phyloP scores from a whole-genome alignment of 2,113 vertebrate genomes.

The Tenrec ecaudatus region DNA sequence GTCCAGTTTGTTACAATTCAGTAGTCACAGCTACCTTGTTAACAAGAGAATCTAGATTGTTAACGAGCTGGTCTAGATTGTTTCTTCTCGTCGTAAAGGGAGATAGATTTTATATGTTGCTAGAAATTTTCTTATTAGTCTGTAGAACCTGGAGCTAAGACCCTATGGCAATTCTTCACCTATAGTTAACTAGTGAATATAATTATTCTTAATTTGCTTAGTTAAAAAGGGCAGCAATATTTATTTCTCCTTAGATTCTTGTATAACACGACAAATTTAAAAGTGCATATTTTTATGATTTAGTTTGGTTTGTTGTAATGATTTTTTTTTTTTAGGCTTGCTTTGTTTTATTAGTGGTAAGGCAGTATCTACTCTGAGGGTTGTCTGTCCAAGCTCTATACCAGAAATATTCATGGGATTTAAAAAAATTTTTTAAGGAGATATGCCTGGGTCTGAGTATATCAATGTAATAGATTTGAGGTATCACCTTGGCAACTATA shows the following conservation, averaged over 20 bases:
- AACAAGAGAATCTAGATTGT: neutral
- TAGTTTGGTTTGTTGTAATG: neutral
- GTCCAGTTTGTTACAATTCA: no score
- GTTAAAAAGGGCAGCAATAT: neutral
- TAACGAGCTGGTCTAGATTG: neutral
- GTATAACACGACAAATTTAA: conserved; percentile 6
- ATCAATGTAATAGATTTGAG: neutral
- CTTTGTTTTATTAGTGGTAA: neutral
- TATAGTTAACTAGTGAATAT: neutral
- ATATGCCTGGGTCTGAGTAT: neutral
- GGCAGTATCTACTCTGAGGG: neutral
- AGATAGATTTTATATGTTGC: conserved; percentile 3
- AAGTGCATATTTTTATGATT: conserved; percentile 43
- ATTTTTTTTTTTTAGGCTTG: conserved; percentile 32
- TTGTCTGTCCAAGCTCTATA: neutral
- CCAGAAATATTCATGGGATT: conserved; percentile 3
- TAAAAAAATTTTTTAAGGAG: conserved; percentile 5
- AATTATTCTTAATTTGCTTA: conserved; percentile 37
- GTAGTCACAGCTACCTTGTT: neutral
- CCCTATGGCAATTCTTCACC: conserved; percentile 13
- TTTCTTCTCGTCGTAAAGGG: conserved; percentile 2
- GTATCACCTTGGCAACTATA: neutral
- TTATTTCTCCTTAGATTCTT: conserved; percentile 15
- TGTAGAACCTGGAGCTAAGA: neutral
- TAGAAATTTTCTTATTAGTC: neutral